Evolutionary conservation across 2,888 invertebrate genomes (phyloP).

Genomic region (Meghimatium bilineatum): DNA sequence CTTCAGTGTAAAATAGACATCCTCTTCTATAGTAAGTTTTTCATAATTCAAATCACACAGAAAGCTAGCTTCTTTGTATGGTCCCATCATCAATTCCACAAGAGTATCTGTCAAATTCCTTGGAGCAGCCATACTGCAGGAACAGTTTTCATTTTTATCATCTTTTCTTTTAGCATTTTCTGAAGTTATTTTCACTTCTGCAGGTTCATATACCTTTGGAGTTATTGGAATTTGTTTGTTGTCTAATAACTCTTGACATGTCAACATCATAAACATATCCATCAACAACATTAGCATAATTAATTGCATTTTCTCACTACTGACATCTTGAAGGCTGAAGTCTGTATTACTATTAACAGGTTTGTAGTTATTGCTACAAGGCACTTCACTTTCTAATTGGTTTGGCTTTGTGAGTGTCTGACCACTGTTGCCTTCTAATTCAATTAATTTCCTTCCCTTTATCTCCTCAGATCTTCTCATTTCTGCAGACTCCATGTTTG

Average conservation of each 20-base stretch:
- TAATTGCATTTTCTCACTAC: neutral
- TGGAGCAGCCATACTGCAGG: too few species aligned
- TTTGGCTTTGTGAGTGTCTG: neutral
- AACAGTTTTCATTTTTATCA: neutral
- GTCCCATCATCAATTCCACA: neutral
- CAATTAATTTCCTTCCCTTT: too few species aligned
- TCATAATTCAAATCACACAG: neutral
- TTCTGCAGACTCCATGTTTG: neutral
- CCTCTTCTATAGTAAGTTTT: neutral
- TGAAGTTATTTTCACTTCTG: neutral
- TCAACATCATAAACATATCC: neutral
- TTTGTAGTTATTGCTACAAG: neutral
- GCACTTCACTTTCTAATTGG: neutral
- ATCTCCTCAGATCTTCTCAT: neutral
- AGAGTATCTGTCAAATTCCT: neutral
- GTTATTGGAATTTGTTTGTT: neutral
- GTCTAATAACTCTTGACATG: neutral
- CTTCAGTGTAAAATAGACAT: neutral
- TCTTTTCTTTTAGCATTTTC: neutral
- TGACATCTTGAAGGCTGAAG: too few species aligned
- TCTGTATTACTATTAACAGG: neutral
- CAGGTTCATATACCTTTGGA: neutral
- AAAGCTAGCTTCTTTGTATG: neutral
- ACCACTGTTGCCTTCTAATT: neutral
- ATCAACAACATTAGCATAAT: constrained; percentile 3